These are phyloP conservation scores for Amphibalanus amphitrite DNA, from an alignment of 1,140 invertebrate species.

Conservation along the genomic window DNA sequence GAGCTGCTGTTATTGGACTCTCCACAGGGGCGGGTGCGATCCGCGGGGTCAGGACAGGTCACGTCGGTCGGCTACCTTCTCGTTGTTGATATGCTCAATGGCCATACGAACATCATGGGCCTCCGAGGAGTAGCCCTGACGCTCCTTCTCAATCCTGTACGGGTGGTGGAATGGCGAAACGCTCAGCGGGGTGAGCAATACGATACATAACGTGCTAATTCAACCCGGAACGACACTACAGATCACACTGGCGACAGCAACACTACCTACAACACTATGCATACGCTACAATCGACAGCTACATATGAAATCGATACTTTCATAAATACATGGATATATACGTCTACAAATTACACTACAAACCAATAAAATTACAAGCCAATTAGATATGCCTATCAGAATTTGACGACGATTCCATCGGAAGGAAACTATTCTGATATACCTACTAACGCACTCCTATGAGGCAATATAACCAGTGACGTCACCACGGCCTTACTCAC, in stretches of 20 bases:
- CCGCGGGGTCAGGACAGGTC: neutral
- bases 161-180: neutral
- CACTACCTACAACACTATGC: neutral
- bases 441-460: too few relatives aligned
- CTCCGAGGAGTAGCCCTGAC: neutral
- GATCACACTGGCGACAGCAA: too few relatives aligned
- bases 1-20: neutral
- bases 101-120: slow-evolving; percentile 6
- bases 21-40: neutral
- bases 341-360: too few relatives aligned
- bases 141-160: neutral
- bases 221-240: neutral
- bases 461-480: too few relatives aligned
- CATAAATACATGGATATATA: too few relatives aligned
- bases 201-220: neutral
- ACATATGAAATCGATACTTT: too few relatives aligned
- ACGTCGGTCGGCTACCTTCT: slow-evolving; percentile 8
- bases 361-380: too few relatives aligned
- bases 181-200: neutral
- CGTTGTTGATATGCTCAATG: slow-evolving; percentile 13
- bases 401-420: too few relatives aligned
- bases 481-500: slow-evolving; percentile 39
- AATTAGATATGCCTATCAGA: too few relatives aligned
- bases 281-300: too few relatives aligned
- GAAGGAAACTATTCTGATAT: too few relatives aligned